Conservation (phyloP, 2,797 vertebrate species). For the Periophthalmus magnuspinnatus region DNA sequence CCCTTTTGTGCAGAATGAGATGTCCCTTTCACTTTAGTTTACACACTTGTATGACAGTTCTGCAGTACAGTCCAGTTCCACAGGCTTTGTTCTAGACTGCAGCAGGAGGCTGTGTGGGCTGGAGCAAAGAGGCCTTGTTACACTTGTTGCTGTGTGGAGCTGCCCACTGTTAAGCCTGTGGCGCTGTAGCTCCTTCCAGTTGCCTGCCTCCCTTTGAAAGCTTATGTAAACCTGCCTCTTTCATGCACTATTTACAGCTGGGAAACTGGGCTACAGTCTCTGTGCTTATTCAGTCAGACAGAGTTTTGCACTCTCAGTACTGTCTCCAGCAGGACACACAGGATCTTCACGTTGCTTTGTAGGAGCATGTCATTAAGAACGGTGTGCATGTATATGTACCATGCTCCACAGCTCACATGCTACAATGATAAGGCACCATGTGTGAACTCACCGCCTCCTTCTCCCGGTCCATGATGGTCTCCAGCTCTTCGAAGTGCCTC, state of each 20-base stretch:
- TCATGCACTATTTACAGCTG: constrained; percentile 71
- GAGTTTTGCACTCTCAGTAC: constrained; percentile 49
- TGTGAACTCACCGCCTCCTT: constrained; percentile 89
- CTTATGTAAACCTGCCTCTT: constrained; percentile 55
- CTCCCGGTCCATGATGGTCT: constrained; percentile 98
- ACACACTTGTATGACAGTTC: background rate
- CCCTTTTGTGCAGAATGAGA: background rate
- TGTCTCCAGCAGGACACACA: constrained; percentile 45
- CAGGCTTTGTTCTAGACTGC: background rate
- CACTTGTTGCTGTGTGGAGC: constrained; percentile 9
- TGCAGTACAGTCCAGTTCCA: background rate
- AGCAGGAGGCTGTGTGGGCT: background rate
- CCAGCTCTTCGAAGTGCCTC: constrained; percentile 95
- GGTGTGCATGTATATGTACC: background rate
- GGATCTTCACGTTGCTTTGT: constrained; percentile 8
- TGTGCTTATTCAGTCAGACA: constrained; percentile 33
- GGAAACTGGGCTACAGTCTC: constrained; percentile 61
- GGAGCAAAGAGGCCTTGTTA: background rate
- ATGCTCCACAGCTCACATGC: background rate
- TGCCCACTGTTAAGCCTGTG: constrained; percentile 17
- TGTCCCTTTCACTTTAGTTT: background rate
- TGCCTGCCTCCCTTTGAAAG: constrained; percentile 31
- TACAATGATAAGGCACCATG: background rate
- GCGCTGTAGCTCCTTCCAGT: constrained; percentile 30
- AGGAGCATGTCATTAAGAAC: background rate